Conservation (phyloP, 2,797 vertebrate species). For the Falco rusticolus region DNA sequence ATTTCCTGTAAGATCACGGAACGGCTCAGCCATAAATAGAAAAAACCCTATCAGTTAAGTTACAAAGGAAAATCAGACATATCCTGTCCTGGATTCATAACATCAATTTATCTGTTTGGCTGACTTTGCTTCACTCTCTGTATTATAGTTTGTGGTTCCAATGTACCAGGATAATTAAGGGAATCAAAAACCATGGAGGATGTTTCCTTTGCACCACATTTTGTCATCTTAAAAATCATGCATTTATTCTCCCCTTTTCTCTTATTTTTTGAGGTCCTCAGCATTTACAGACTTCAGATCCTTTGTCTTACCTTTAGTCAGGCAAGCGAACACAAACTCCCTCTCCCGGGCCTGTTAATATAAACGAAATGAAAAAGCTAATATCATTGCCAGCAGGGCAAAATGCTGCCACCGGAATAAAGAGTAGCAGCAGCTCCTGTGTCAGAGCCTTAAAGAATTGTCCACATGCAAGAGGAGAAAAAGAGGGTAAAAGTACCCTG, state of each 20-base stretch:
- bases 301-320: not conserved
- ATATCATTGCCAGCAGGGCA: not conserved
- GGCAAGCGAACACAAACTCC: not conserved
- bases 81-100: not conserved
- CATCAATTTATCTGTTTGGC: not conserved
- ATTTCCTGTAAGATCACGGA: constrained; percentile 52
- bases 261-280: not conserved
- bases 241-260: not conserved
- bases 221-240: not conserved
- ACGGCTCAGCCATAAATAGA: constrained; percentile 26
- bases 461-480: not conserved
- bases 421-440: not conserved
- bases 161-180: not conserved
- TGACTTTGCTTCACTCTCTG: not conserved
- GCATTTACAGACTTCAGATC: not conserved
- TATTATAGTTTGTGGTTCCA: not conserved
- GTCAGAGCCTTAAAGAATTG: not conserved
- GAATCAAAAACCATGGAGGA: not conserved
- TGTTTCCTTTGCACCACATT: not conserved
- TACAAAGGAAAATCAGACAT: constrained; percentile 19
- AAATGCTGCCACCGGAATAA: not conserved
- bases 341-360: not conserved
- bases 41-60: constrained; percentile 13
- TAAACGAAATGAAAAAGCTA: not conserved
- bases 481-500: not conserved